Conservation (phyloP, 2,888 invertebrate genomes). For the Drosophila quinaria region DNA sequence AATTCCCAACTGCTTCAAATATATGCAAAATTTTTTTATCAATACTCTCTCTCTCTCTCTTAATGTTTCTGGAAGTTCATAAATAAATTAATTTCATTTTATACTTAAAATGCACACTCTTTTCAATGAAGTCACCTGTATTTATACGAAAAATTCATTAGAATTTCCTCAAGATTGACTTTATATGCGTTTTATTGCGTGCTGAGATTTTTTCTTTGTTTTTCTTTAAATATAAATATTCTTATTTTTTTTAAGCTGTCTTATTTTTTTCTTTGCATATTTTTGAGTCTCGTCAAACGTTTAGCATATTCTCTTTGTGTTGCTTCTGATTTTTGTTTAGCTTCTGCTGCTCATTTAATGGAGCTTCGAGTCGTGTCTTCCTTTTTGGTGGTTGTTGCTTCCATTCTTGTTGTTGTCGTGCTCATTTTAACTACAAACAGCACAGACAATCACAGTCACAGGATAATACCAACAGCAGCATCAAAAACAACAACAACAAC, state of each 20-base stretch:
- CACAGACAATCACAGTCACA: slow-evolving; percentile 74
- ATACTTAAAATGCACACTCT: not conserved
- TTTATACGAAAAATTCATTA: slow-evolving; percentile 17
- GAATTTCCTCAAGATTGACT: slow-evolving; percentile 15
- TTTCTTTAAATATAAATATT: slow-evolving; percentile 5
- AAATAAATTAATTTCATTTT: not conserved
- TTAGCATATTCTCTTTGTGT: slow-evolving; percentile 78
- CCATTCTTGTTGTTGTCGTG: slow-evolving; percentile 27
- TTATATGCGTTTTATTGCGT: slow-evolving; percentile 27
- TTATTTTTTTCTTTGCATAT: slow-evolving; percentile 37
- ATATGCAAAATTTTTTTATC: not conserved
- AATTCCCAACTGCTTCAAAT: not conserved
- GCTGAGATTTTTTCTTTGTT: slow-evolving; percentile 33
- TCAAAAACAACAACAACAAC: slow-evolving; percentile 31
- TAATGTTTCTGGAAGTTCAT: not conserved
- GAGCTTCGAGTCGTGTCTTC: slow-evolving; percentile 39
- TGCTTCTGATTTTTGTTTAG: slow-evolving; percentile 45
- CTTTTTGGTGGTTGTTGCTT: slow-evolving; percentile 38
- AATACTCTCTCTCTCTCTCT: not conserved
- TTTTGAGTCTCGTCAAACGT: slow-evolving; percentile 61
- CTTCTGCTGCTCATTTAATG: slow-evolving; percentile 66
- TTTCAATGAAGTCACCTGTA: slow-evolving; percentile 9
- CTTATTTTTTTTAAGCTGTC: slow-evolving; percentile 41
- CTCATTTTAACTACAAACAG: slow-evolving; percentile 76
- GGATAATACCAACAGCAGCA: slow-evolving; percentile 68